These are phyloP conservation scores for Sebastes minor DNA, from an alignment of 2,797 vertebrate genomes.

Conservation along the genomic window DNA sequence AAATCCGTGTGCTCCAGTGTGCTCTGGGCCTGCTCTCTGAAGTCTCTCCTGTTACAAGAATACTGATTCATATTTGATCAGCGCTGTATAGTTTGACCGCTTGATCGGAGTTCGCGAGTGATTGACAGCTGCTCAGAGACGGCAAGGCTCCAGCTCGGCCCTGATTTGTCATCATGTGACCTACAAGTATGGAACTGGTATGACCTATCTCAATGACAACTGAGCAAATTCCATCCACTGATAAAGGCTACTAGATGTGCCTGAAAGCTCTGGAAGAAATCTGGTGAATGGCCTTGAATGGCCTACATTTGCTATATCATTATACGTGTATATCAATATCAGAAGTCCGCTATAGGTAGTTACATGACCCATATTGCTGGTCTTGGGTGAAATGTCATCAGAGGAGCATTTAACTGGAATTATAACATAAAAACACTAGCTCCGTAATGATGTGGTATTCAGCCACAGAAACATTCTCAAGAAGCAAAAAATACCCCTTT, in stretches of 20 bases:
- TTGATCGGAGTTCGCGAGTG: fast-evolving
- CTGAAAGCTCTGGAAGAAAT: neutral
- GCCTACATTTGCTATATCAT: neutral
- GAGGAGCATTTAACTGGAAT: neutral
- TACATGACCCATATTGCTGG: neutral
- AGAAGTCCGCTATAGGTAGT: neutral
- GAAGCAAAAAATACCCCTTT: neutral
- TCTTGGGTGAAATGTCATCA: neutral
- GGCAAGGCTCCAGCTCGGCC: too few relatives aligned
- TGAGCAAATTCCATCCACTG: neutral
- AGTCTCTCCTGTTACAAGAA: too few relatives aligned
- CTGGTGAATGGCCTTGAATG: neutral
- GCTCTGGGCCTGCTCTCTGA: too few relatives aligned
- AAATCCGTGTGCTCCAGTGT: too few relatives aligned
- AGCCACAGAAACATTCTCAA: neutral
- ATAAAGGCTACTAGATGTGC: neutral
- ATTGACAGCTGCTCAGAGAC: neutral
- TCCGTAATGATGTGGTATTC: neutral
- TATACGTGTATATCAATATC: neutral
- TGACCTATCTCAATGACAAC: neutral
- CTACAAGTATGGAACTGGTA: neutral
- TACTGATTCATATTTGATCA: too few relatives aligned
- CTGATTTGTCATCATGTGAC: neutral
- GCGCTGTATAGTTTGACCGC: fast-evolving
- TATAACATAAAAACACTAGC: neutral